Evolutionary conservation across 2,113 vertebrate species (phyloP).

Genomic region (Motacilla tschutschensis): DNA sequence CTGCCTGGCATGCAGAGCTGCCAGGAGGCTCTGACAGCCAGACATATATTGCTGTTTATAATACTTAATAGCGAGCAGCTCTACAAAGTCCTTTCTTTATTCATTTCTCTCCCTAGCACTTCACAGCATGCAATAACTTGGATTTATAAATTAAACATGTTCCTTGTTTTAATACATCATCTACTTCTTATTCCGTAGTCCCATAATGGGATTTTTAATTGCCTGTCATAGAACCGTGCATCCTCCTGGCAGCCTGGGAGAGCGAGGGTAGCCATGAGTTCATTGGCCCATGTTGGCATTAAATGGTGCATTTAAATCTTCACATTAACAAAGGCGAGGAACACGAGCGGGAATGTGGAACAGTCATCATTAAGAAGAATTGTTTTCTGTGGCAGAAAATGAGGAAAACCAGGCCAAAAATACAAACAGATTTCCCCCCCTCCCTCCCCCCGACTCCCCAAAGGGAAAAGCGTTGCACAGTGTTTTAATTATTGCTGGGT

Average conservation of each 20-base stretch:
- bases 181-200: background rate
- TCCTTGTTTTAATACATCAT: slow-evolving; percentile 23
- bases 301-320: slow-evolving; percentile 44
- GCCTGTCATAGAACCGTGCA: slow-evolving; percentile 1
- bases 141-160: slow-evolving; percentile 51
- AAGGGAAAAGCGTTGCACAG: background rate
- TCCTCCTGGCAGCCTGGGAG: background rate
- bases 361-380: slow-evolving; percentile 22
- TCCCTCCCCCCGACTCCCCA: background rate
- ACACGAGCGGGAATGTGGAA: background rate
- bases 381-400: slow-evolving; percentile 22
- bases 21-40: background rate
- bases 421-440: background rate
- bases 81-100: slow-evolving; percentile 31
- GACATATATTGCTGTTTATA: background rate
- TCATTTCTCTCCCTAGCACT: slow-evolving; percentile 24
- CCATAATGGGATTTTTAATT: slow-evolving; percentile 48
- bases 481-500: slow-evolving; percentile 8
- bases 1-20: background rate
- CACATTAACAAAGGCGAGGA: background rate
- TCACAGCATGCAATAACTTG: slow-evolving; percentile 37
- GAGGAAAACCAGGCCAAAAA: slow-evolving; percentile 10
- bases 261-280: background rate
- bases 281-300: background rate
- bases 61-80: background rate